phyloP scores from a whole-genome alignment of 2,888 invertebrate genomes.

The Dugesia japonica region DNA sequence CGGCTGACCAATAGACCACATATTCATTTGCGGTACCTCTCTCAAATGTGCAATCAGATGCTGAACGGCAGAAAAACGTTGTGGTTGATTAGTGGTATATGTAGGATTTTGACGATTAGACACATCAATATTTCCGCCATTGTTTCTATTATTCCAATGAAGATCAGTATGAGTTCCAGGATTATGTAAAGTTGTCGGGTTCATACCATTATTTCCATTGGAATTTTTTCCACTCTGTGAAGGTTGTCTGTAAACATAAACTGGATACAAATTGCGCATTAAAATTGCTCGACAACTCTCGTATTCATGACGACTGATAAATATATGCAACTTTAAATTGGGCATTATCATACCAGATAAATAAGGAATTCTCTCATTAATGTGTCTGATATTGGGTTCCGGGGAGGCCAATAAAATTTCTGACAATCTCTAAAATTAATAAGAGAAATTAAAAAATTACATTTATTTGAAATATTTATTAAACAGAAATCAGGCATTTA shows the following conservation, averaged over 20 bases:
- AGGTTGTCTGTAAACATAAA: slow-evolving; percentile 2
- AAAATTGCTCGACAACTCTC: slow-evolving; percentile 24
- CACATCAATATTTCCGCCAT: not conserved
- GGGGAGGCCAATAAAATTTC: not conserved
- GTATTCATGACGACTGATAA: slow-evolving; percentile 25
- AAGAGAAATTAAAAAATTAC: not conserved
- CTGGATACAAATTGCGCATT: slow-evolving; percentile 20
- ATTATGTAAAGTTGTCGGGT: not conserved
- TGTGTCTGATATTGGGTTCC: not conserved
- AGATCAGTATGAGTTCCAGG: not conserved
- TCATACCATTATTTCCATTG: not conserved
- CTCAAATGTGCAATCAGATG: slow-evolving; percentile 8
- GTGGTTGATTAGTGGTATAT: not conserved
- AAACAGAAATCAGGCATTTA: too few species aligned
- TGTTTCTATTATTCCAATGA: slow-evolving; percentile 5
- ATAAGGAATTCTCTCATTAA: not conserved
- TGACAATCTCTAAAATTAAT: not conserved
- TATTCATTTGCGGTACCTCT: not conserved
- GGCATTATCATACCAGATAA: not conserved
- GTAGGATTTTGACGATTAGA: not conserved
- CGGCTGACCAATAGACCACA: slow-evolving; percentile 20
- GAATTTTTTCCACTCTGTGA: not conserved
- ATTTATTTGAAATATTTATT: not conserved
- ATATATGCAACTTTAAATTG: slow-evolving; percentile 22
- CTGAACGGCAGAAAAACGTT: not conserved